Evolutionary conservation across 1,140 invertebrate genomes (phyloP).

Genomic region (Zaprionus capensis): DNA sequence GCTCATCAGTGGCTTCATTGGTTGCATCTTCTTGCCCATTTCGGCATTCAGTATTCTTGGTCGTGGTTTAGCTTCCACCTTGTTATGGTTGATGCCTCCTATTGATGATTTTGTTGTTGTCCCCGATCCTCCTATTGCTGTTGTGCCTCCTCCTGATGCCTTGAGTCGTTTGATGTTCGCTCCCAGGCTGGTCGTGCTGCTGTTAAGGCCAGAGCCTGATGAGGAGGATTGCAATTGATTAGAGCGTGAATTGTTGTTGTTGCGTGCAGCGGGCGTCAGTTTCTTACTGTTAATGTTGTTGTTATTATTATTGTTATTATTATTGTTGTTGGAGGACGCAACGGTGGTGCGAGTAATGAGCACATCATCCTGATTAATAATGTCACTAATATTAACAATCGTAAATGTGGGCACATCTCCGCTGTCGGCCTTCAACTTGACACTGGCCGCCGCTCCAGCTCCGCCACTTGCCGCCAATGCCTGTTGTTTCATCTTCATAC

Average conservation of each 20-base stretch:
- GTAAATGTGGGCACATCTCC: constrained; percentile 80
- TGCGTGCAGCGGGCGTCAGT: constrained; percentile 9
- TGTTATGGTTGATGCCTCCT: constrained; percentile 9
- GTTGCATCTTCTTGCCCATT: constrained; percentile 70
- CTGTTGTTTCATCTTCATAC: constrained; percentile 24
- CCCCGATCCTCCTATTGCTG: constrained; percentile 9
- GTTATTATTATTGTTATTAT: constrained; percentile 6
- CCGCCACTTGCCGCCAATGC: background rate
- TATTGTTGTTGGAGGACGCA: constrained; percentile 5
- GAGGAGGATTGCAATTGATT: constrained; percentile 35
- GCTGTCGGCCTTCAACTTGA: constrained; percentile 8
- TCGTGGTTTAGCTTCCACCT: constrained; percentile 58
- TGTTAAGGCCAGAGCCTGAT: constrained; percentile 5
- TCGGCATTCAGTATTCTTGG: constrained; percentile 79
- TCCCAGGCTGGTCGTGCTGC: constrained; percentile 11
- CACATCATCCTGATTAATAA: constrained; percentile 82
- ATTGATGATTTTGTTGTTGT: constrained; percentile 32
- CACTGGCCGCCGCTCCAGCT: background rate
- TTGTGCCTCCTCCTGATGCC: constrained; percentile 1
- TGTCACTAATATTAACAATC: constrained; percentile 82
- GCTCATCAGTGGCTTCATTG: constrained; percentile 74
- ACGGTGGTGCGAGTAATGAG: constrained; percentile 64
- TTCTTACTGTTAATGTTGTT: constrained; percentile 5
- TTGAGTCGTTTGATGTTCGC: constrained; percentile 27
- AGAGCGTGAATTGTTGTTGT: constrained; percentile 27